Evolutionary conservation across 2,888 invertebrate genomes (phyloP), one percentile per base, ranked within the genome.

Genomic region (Heliconius hortense): DNA sequence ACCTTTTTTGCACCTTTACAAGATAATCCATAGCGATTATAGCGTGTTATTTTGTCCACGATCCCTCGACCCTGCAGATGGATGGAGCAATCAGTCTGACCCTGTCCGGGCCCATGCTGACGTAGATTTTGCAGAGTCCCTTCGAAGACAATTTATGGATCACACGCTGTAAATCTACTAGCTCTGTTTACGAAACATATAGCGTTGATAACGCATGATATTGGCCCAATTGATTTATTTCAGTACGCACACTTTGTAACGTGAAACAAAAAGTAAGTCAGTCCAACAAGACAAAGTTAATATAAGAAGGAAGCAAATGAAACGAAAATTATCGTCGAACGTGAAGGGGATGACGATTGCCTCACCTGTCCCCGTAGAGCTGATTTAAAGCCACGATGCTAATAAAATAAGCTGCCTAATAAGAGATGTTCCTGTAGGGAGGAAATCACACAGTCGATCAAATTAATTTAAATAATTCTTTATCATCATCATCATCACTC

Each of bases 1-100:
- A 21, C 48, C 69, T 26, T 66, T 73, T 56, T 67, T 60, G 60
- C 77, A 78, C 77, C 75, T 77, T 77, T 73, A 76, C 66, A 64
- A 75, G 73, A 77, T 78, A 76, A 77, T 79, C 73, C 74, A 75
- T 76, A 73, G 73, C 74, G 75, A 89, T 89, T 87, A 90, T 88
- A 84, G 85, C 82, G 83, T 85, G 86, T 88, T 89, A 89, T 90
- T 90, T 90, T 89, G 89, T 89, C 88, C 86, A 83, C 83, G 83
- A 82, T 84, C 86, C 89, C 85, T 85, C 82, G 81, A 80, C 83
- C 84, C 83, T 83, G 82, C 83, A 90, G 91, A 92, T 91, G 87
- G 90, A 93, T 92, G 90, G 90, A 89, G 90, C 90, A 90, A 92
- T 92, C 92, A 90, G 84, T 82, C 85, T 84, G 86, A 84, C 87